Evolutionary conservation across 2,797 vertebrate genomes (phyloP), one percentile per base, ranked within the genome.

Genomic region (Arremon brunneinucha): DNA sequence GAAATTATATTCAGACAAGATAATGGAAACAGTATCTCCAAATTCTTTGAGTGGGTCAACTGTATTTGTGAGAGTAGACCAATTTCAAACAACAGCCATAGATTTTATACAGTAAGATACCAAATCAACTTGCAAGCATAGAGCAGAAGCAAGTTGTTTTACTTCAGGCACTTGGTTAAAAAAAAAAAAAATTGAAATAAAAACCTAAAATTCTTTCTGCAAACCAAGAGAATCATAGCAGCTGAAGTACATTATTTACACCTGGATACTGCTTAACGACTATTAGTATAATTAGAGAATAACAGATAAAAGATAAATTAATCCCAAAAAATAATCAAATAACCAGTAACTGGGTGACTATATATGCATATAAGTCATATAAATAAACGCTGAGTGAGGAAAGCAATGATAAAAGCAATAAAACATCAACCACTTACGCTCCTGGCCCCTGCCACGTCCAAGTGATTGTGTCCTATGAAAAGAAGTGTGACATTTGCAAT

Each of bases 361-460:
- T 6, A 70, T 6, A 56, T 2, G 7, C 32, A 27, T 35, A 0
- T 37, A 77, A 70, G 4, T 39, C 9, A 57, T 3, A 14, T 56
- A 90, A 75, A 74, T 47, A 80, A 67, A 74, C 80, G 35, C 8
- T 23, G 85, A 52, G 11, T 14, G 84, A 69, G n/a, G 12, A 90
- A 88, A 93, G 22, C 9, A 78, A 65, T 7, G 11, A 67, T 32
- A 49, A 35, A 93, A 90, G 39, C 23, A 94, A 26, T 56, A 70
- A 47, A 94, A 93, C 16, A 13, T 14, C 69, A 53, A 69, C 10
- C 16, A 99, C 99, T 99, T 97, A 99, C 99, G 99, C 99, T 98
- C 99, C 99, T 20, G 99, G 99, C 9, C 99, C 99, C 96, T 99
- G 99, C 99, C 99, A 99, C 0, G 99, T 99, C 99, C 99, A 99